phyloP scores from a whole-genome alignment of 2,113 vertebrate species.

The Cyprinodon tularosa region DNA sequence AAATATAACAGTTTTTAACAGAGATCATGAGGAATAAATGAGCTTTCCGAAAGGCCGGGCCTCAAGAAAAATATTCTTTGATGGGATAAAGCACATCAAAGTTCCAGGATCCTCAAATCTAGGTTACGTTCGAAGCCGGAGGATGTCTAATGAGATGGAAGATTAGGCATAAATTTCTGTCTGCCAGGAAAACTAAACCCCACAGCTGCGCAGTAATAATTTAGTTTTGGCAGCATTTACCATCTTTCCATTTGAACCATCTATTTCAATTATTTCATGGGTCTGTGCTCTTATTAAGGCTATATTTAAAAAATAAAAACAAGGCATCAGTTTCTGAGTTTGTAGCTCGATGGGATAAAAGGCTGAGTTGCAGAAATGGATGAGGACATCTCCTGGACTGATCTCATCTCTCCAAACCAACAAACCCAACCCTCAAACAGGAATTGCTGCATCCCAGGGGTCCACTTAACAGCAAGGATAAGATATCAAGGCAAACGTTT shows the following conservation, averaged over 20 bases:
- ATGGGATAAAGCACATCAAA: slow-evolving; percentile 73
- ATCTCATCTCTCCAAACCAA: slow-evolving; percentile 32
- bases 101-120: slow-evolving; percentile 61
- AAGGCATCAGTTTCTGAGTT: background rate
- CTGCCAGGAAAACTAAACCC: slow-evolving; percentile 55
- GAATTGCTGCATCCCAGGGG: slow-evolving; percentile 37
- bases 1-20: slow-evolving; percentile 59
- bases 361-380: slow-evolving; percentile 24
- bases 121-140: slow-evolving; percentile 58
- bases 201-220: slow-evolving; percentile 40
- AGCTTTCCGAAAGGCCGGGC: slow-evolving; percentile 59
- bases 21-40: slow-evolving; percentile 69
- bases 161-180: slow-evolving; percentile 59
- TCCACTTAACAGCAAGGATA: slow-evolving; percentile 42
- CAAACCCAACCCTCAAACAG: slow-evolving; percentile 34
- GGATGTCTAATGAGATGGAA: slow-evolving; percentile 67
- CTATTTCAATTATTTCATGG: slow-evolving; percentile 33
- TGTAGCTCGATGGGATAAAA: slow-evolving; percentile 14
- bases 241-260: slow-evolving; percentile 15
- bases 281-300: slow-evolving; percentile 21
- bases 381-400: slow-evolving; percentile 21
- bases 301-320: slow-evolving; percentile 40
- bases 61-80: slow-evolving; percentile 67
- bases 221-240: slow-evolving; percentile 34
- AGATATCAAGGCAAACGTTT: slow-evolving; percentile 61